Evolutionary conservation across 2,113 vertebrate genomes (phyloP), one percentile per base, ranked within the genome.

Genomic region (Neopipo cinnamomea): DNA sequence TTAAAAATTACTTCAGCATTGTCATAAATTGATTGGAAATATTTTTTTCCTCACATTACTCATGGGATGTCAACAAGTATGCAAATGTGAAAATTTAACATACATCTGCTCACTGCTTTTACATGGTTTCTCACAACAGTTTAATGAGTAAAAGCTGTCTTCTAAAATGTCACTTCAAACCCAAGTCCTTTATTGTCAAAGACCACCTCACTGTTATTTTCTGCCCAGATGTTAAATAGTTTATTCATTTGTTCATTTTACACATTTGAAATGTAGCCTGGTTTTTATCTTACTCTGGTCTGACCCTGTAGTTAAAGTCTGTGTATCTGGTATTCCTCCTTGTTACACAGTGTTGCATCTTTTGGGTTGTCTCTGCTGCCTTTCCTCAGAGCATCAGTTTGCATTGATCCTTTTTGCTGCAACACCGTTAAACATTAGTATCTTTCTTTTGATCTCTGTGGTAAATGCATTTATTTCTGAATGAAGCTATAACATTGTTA

Each of bases 11-110:
- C 68, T 84, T 74, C 50, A 50, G 68, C 56, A 30, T 91, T 93
- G 85, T 78, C 77, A 85, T 49, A 86, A 94, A 76, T 80, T 84
- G 85, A 93, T 93, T 71, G 47, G 83, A 92, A 97, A 91, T 94
- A 89, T 89, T 96, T 95, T 95, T 86, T 90, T 88, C 90, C 41
- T 94, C 73, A 75, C 63, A n/a, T 90, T 96, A 92, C 76, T 92
- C 70, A 58, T 63, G 55, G 70, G 52, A 74, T 93, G 76, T 92
- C 95, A 96, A 67, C 72, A 91, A 91, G 75, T 92, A 91, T 81
- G 85, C 85, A 93, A 91, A 95, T 88, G 65, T 67, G 79, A 75
- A 94, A 95, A 91, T 88, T 88, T 72, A 74, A 56, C 88, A 78
- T 94, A 93, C 75, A 91, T 84, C 53, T 96, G n/a, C 88, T 61